Conservation (phyloP, 2,888 invertebrate genomes). For the Caenorhabditis sulstoni region DNA sequence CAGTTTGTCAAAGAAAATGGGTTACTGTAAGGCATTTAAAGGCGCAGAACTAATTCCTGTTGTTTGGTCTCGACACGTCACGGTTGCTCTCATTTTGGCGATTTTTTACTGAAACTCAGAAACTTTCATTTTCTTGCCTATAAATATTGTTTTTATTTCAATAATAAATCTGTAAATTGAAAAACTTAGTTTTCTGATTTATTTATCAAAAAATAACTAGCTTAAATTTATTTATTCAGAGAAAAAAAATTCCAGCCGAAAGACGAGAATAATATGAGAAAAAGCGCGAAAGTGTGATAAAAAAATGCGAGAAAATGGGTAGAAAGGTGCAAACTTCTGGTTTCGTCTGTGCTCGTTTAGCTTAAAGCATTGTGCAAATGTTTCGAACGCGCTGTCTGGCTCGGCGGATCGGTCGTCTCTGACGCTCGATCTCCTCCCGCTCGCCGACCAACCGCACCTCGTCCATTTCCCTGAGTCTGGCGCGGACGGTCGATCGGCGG, state of each 20-base stretch:
- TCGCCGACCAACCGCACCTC: constrained; percentile 58
- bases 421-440: constrained; percentile 63
- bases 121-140: too few species aligned
- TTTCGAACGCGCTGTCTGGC: constrained; percentile 77
- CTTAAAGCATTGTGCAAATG: constrained; percentile 76
- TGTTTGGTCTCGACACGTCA: too few species aligned
- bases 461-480: constrained; percentile 62
- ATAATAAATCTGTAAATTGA: too few species aligned
- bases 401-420: constrained; percentile 70
- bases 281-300: constrained; percentile 2
- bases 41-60: too few species aligned
- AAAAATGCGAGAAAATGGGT: constrained; percentile 16
- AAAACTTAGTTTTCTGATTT: too few species aligned
- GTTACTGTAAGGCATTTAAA: too few species aligned
- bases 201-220: too few species aligned
- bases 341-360: constrained; percentile 16
- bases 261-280: constrained; percentile 17
- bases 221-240: constrained; percentile 27
- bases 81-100: too few species aligned
- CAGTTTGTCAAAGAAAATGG: too few species aligned
- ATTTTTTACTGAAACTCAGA: too few species aligned
- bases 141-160: too few species aligned
- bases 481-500: constrained; percentile 64
- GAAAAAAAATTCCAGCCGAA: constrained; percentile 25
- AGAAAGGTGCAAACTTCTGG: constrained; percentile 11